These are phyloP conservation scores for Alcedo quadribrachys DNA, from an alignment of 2,797 vertebrate species.

Conservation along the genomic window DNA sequence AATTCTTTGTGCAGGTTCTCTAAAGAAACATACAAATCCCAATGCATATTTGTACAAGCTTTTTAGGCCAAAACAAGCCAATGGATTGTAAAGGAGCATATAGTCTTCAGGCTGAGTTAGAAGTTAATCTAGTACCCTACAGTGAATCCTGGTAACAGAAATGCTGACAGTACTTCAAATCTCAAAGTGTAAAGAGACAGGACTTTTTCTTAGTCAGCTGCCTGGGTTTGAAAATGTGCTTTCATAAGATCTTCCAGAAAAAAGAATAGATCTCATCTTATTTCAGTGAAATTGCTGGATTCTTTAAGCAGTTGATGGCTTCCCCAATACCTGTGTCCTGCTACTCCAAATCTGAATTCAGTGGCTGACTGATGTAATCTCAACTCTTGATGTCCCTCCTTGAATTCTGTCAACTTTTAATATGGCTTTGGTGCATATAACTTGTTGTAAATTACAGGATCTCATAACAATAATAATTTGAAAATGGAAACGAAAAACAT, in stretches of 20 bases:
- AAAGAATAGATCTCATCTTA: neutral
- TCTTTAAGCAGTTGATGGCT: neutral
- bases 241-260: neutral
- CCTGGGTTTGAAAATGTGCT: neutral
- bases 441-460: neutral
- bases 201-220: neutral
- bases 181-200: neutral
- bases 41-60: neutral
- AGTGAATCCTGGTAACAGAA: neutral
- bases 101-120: neutral
- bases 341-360: neutral
- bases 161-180: neutral
- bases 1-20: neutral
- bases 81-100: neutral
- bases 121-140: neutral
- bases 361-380: neutral
- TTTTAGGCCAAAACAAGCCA: neutral
- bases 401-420: neutral
- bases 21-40: neutral
- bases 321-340: neutral
- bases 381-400: neutral
- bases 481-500: neutral
- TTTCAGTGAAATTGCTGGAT: neutral
- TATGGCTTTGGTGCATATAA: neutral
- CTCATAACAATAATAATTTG: neutral